phyloP scores from a whole-genome alignment of 2,113 vertebrate genomes.

The Sminthopsis crassicaudata region DNA sequence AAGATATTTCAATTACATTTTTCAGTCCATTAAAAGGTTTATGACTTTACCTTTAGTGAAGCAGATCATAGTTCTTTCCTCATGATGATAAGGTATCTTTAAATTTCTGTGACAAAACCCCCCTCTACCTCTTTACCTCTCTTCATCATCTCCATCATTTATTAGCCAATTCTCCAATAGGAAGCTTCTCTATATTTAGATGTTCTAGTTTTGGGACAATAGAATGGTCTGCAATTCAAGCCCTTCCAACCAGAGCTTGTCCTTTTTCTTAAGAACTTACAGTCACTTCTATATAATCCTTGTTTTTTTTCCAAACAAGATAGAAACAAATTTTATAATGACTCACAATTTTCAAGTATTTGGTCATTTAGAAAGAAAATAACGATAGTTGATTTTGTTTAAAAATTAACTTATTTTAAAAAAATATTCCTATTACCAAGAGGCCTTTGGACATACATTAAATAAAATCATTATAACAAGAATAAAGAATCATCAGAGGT shows the following conservation, averaged over 20 bases:
- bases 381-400: neutral
- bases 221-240: neutral
- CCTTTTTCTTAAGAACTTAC: neutral
- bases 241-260: neutral
- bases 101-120: neutral
- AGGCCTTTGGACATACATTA: neutral
- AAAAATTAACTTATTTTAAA: neutral
- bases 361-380: neutral
- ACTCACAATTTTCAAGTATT: neutral
- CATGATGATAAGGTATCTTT: neutral
- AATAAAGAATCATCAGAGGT: neutral
- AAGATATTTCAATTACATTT: neutral
- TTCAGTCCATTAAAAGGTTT: neutral
- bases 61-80: neutral
- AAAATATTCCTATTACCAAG: neutral
- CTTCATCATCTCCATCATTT: neutral
- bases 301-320: neutral
- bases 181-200: neutral
- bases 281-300: neutral
- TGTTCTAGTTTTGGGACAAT: neutral
- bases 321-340: neutral
- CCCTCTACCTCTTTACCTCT: neutral
- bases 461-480: neutral
- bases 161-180: neutral
- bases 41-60: neutral